A percentile compares a stretch with the other conserved stretches of the same genome.
Evolutionary conservation across 2,113 vertebrate genomes (phyloP).

Genomic region (Brachionichthys hirsutus): DNA sequence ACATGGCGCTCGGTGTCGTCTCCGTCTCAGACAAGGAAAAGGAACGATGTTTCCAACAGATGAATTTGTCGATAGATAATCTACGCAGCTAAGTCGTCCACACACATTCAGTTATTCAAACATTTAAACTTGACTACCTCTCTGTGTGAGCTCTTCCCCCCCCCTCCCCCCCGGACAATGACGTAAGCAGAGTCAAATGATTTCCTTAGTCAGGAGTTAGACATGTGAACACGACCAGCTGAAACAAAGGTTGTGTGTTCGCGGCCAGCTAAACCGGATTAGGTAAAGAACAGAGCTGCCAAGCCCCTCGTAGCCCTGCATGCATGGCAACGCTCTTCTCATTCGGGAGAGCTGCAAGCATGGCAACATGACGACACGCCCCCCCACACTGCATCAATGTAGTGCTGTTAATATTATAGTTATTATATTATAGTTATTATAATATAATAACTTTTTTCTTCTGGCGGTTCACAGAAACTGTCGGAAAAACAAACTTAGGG

Average conservation of each 20-base stretch:
- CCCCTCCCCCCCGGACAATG: no score
- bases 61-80: no score
- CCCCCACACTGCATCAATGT: background rate
- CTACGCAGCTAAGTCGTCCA: no score
- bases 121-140: no score
- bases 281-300: conserved; percentile 23
- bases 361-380: background rate
- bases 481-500: no score
- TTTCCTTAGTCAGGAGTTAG: background rate
- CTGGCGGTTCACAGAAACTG: no score
- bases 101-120: no score
- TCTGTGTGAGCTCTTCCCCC: no score
- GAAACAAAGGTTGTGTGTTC: conserved; percentile 49
- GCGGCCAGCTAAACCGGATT: conserved; percentile 44
- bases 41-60: no score
- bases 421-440: no score
- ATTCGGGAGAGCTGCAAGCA: conserved; percentile 8
- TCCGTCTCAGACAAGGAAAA: background rate
- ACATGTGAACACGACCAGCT: conserved; percentile 10
- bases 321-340: conserved; percentile 33
- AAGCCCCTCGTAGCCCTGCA: background rate
- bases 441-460: no score
- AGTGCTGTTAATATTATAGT: no score
- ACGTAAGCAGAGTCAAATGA: background rate
- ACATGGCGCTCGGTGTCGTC: conserved; percentile 59